phyloP scores from a whole-genome alignment of 2,888 invertebrate genomes.

The Agapostemon virescens region DNA sequence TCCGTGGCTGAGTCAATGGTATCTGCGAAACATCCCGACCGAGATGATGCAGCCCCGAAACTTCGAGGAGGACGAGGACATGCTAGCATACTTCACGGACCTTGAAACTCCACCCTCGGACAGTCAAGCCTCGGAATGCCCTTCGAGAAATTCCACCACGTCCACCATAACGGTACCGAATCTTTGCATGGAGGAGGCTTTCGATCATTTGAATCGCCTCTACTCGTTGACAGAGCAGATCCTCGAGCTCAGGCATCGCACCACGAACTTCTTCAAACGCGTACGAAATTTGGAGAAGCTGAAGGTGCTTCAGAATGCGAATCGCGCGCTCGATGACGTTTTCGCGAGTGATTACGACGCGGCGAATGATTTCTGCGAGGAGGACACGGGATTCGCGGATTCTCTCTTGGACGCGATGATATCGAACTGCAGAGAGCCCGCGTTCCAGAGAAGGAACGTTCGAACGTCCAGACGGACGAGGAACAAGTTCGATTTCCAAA shows the following conservation, averaged over 20 bases:
- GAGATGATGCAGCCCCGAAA: constrained; percentile 38
- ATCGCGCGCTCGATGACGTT: constrained; percentile 80
- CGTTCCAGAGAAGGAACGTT: constrained; percentile 74
- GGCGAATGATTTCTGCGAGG: constrained; percentile 81
- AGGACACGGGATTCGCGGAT: constrained; percentile 84
- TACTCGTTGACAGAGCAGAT: constrained; percentile 90
- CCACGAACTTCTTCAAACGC: constrained; percentile 85
- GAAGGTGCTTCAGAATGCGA: constrained; percentile 84
- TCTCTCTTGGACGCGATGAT: constrained; percentile 86
- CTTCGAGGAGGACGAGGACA: constrained; percentile 77
- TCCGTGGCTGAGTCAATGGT: constrained; percentile 66
- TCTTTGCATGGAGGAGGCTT: constrained; percentile 82
- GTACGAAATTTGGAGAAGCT: constrained; percentile 88
- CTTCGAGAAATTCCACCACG: constrained; percentile 51
- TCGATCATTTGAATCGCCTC: constrained; percentile 91
- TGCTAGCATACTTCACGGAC: constrained; percentile 79
- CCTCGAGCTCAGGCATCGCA: constrained; percentile 87
- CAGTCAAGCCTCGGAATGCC: constrained; percentile 55
- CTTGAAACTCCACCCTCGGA: constrained; percentile 52
- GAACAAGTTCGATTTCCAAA: constrained; percentile 81
- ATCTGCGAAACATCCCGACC: constrained; percentile 12
- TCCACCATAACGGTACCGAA: constrained; percentile 47
- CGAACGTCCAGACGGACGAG: constrained; percentile 77
- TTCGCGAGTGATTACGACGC: constrained; percentile 69
- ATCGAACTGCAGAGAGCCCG: constrained; percentile 82